Conservation (phyloP, 2,888 invertebrate species). For the Leuctra nigra region DNA sequence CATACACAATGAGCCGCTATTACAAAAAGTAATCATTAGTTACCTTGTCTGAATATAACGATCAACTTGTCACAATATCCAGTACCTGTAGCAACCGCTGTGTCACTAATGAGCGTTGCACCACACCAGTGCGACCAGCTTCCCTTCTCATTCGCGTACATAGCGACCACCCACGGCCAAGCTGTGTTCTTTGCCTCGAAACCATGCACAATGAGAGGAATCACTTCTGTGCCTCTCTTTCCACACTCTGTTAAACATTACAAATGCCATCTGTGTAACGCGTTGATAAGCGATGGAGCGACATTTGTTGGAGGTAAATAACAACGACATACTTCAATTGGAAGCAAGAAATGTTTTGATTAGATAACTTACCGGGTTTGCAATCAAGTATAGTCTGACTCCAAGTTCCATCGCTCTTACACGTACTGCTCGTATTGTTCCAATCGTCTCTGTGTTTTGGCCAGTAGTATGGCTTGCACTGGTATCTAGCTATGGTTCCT, state of each 20-base stretch:
- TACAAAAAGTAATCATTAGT: constrained; percentile 17
- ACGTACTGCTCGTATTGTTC: constrained; percentile 34
- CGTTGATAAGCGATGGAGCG: no score
- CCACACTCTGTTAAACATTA: constrained; percentile 24
- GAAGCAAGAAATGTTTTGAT: not conserved
- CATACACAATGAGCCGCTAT: constrained; percentile 43
- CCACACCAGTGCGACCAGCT: constrained; percentile 49
- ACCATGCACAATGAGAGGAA: constrained; percentile 27
- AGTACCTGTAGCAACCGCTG: constrained; percentile 38
- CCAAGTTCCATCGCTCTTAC: constrained; percentile 42
- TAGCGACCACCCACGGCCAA: constrained; percentile 50
- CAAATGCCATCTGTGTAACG: not conserved
- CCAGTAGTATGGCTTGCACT: constrained; percentile 39
- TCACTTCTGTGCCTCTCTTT: constrained; percentile 18
- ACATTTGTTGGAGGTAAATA: no score
- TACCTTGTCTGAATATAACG: not conserved
- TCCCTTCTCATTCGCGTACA: constrained; percentile 41
- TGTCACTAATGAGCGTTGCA: constrained; percentile 45
- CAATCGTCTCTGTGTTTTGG: constrained; percentile 31
- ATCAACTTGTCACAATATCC: not conserved
- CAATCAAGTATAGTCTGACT: constrained; percentile 38
- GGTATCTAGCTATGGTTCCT: constrained; percentile 36
- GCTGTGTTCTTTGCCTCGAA: constrained; percentile 26
- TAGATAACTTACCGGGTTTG: constrained; percentile 33
- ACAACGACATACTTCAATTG: no score